Evolutionary conservation across 2,797 vertebrate species (phyloP).

Genomic region (Syncerus caffer): DNA sequence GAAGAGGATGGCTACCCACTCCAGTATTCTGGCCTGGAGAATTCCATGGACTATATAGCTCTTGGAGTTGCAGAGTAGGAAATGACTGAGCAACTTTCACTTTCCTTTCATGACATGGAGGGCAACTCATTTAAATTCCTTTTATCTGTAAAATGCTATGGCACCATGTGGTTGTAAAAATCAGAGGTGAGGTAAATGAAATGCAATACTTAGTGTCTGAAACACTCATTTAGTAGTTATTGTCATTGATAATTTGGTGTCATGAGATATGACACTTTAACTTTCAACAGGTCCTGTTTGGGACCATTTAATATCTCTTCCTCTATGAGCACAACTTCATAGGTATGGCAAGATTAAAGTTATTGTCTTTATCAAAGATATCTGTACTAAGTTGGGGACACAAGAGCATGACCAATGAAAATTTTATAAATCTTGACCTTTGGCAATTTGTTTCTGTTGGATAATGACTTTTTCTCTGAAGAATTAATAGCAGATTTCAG

Average conservation of each 20-base stretch:
- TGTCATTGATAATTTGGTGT: neutral
- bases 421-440: slow-evolving; percentile 15
- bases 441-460: slow-evolving; percentile 28
- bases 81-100: neutral
- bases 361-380: neutral
- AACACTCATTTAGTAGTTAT: neutral
- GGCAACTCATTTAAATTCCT: neutral
- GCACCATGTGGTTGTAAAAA: neutral
- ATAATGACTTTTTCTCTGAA: slow-evolving; percentile 50
- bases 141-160: neutral
- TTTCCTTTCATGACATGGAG: neutral
- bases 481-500: slow-evolving; percentile 66
- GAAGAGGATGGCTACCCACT: neutral
- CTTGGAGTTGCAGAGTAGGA: neutral
- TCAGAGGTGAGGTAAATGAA: neutral
- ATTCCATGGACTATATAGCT: neutral
- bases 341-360: neutral
- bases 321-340: neutral
- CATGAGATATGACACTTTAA: neutral
- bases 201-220: neutral
- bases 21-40: neutral
- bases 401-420: neutral
- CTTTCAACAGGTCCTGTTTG: neutral
- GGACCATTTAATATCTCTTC: neutral
- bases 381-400: neutral